Conservation (phyloP, 2,888 invertebrate species). For the Pelosia muscerda region DNA sequence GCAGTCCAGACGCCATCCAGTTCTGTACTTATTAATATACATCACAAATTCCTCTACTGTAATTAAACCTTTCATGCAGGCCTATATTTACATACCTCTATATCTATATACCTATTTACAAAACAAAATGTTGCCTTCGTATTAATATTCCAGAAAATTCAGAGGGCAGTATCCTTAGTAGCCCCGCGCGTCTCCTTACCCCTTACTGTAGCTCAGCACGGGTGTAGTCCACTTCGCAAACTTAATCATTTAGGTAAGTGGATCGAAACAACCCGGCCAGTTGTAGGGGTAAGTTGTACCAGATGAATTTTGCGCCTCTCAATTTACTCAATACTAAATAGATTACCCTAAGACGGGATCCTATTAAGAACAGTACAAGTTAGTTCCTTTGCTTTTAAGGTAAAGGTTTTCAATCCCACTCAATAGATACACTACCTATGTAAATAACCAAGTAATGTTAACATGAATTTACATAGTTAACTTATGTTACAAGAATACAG, state of each 20-base stretch:
- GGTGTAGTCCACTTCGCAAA: conserved; percentile 8
- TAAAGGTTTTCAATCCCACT: neutral
- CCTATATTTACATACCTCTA: no score
- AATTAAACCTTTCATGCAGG: no score
- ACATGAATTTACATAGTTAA: neutral
- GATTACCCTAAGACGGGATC: conserved; percentile 5
- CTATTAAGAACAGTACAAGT: neutral
- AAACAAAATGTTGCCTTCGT: no score
- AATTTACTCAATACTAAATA: neutral
- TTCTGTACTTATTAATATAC: no score
- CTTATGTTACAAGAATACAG: no score
- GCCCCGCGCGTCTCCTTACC: neutral
- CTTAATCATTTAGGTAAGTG: conserved; percentile 9
- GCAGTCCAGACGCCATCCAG: no score
- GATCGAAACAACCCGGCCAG: neutral
- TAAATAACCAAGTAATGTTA: neutral
- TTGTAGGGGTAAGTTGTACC: neutral
- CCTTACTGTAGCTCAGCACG: neutral
- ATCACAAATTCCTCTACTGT: no score
- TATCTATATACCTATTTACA: no score
- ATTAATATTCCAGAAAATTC: neutral
- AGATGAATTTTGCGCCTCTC: neutral
- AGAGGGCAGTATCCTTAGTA: neutral
- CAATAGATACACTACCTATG: neutral
- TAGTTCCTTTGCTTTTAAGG: conserved; percentile 1